A percentile compares a stretch with the other conserved stretches of the same genome.
phyloP scores from a whole-genome alignment of 2,113 vertebrate genomes.

The Nibea albiflora region DNA sequence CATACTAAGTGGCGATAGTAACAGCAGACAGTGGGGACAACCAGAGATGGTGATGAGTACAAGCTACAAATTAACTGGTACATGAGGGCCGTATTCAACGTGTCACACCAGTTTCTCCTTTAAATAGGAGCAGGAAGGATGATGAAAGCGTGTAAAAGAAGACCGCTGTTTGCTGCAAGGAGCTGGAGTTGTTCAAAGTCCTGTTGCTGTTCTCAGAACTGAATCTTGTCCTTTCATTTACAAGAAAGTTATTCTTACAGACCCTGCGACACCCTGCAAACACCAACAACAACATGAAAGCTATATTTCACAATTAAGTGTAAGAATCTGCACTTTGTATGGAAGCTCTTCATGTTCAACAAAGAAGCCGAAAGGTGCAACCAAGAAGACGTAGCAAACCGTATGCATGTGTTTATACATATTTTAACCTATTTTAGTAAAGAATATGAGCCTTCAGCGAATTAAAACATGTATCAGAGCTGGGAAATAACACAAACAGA shows the following conservation, averaged over 20 bases:
- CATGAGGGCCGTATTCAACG: conserved; percentile 10
- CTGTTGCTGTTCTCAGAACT: not conserved
- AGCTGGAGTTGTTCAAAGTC: not conserved
- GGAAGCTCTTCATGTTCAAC: not conserved
- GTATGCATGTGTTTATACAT: not conserved
- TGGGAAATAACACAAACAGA: not conserved
- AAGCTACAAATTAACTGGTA: conserved; percentile 3
- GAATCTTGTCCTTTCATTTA: not conserved
- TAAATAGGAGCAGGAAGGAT: not conserved
- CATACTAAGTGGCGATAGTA: conserved; percentile 11
- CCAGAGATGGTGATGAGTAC: conserved; percentile 19
- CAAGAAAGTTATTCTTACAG: not conserved
- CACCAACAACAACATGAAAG: not conserved
- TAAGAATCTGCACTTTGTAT: not conserved
- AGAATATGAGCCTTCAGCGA: not conserved
- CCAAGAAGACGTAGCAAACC: not conserved
- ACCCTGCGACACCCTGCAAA: not conserved
- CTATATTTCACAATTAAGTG: not conserved
- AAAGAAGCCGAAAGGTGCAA: not conserved
- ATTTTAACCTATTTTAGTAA: not conserved
- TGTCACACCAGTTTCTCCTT: not conserved
- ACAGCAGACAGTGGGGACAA: conserved; percentile 9
- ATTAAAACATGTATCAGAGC: not conserved
- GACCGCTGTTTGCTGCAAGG: not conserved
- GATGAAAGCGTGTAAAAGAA: not conserved